A percentile compares a stretch with the other conserved stretches of the same genome.
Evolutionary conservation across 2,113 vertebrate genomes (phyloP).

Genomic region (Picathartes gymnocephalus): DNA sequence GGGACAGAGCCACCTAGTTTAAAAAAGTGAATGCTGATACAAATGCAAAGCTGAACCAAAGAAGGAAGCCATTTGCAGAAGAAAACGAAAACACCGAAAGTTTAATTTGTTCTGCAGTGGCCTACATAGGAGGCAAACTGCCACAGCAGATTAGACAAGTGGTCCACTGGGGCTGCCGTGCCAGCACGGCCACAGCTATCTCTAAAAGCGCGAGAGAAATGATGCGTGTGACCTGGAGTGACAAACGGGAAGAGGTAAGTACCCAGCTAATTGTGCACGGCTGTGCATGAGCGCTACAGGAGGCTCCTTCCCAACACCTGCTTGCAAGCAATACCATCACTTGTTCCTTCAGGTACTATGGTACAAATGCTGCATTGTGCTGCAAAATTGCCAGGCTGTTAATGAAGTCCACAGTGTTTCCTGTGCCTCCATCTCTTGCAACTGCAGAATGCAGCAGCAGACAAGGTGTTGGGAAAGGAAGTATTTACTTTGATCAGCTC

Average conservation of each 20-base stretch:
- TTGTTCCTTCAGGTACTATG: neutral
- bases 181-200: neutral
- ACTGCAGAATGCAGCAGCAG: neutral
- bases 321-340: neutral
- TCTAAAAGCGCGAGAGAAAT: neutral
- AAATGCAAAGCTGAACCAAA: neutral
- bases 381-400: neutral
- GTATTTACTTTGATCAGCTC: neutral
- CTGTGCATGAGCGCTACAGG: neutral
- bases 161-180: neutral
- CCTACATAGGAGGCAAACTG: slow-evolving; percentile 26
- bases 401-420: neutral
- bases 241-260: neutral
- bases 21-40: neutral
- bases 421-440: neutral
- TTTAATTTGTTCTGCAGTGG: neutral
- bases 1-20: neutral
- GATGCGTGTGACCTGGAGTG: neutral
- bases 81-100: neutral
- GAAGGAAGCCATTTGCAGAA: neutral
- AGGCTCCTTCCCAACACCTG: neutral
- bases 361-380: neutral
- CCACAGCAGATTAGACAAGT: slow-evolving; percentile 29
- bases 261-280: neutral
- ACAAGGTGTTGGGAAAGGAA: neutral